Conservation (phyloP, 2,888 invertebrate genomes). For the Halictus quadricinctus region DNA sequence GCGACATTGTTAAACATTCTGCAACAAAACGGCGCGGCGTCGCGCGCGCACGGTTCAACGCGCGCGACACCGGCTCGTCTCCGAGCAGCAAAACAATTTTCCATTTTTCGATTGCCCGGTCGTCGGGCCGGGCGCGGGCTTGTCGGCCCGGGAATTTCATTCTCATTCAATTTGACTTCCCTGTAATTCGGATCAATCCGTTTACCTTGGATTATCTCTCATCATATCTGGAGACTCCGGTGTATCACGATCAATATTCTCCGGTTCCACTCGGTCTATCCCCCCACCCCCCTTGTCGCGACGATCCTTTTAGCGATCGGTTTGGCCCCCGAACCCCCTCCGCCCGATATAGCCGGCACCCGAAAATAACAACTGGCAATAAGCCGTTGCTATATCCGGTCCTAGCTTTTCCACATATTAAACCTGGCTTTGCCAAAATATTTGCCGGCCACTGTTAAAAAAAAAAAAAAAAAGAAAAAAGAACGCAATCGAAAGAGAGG, state of each 20-base stretch:
- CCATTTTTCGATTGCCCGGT: slow-evolving; percentile 4
- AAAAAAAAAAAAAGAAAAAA: slow-evolving; percentile 35
- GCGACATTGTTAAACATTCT: neutral
- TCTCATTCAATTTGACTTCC: slow-evolving; percentile 18
- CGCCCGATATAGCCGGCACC: slow-evolving; percentile 59
- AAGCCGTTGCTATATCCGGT: slow-evolving; percentile 73
- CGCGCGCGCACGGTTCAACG: neutral
- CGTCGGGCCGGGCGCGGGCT: neutral
- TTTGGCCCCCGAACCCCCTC: neutral
- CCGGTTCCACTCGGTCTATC: slow-evolving; percentile 23
- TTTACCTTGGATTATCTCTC: slow-evolving; percentile 42
- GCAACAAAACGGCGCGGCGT: neutral
- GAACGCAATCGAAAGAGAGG: slow-evolving; percentile 8
- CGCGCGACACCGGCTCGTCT: neutral
- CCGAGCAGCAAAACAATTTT: neutral
- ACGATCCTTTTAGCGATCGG: slow-evolving; percentile 43
- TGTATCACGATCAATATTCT: slow-evolving; percentile 50
- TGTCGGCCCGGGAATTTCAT: neutral
- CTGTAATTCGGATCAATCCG: slow-evolving; percentile 31
- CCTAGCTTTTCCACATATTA: slow-evolving; percentile 79
- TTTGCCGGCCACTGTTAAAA: slow-evolving; percentile 46
- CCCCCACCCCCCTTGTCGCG: slow-evolving; percentile 3
- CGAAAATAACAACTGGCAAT: slow-evolving; percentile 79
- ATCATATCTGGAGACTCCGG: slow-evolving; percentile 6
- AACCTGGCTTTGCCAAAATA: slow-evolving; percentile 70